Base-by-base conservation (phyloP, 2,888 invertebrate genomes). In the Poecilus cupreus region DNA sequence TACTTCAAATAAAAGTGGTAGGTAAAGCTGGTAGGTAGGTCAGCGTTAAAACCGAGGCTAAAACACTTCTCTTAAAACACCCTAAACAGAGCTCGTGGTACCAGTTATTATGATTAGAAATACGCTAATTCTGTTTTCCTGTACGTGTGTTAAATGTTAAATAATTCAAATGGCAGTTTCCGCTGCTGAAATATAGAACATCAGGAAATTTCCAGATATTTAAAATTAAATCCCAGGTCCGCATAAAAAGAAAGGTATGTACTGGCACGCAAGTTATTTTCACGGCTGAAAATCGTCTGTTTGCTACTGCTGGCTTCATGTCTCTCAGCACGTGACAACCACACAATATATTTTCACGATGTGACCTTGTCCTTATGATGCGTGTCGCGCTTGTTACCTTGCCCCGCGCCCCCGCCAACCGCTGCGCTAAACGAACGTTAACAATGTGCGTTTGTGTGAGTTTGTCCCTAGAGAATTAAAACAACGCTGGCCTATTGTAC, bases 321-420 rank as follows among this genome's bases (percentile, higher is more conserved):
- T 76, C 57, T 37, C 39, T n/a, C 32, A 10, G 46, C 72, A 72
- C 72, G 72, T 72, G 72, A 43, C 70, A 13, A 20, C n/a, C n/a
- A n/a, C 43, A 75, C 13, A 76, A 37, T 32, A 76, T 22, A 76
- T 60, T 39, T 54, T 37, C 76, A 22, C 46, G 2, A n/a, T 20
- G 37, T 76, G 76, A 60, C 76, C 76, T 76, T 76, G 76, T 39
- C 43, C 43, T 39, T 72, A 72, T 46, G 26, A 32, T 46, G 72
- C 22, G 46, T 72, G 72, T 43, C 43, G 32, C 13, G 46, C 46
- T 32, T 32, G 46, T 46, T 46, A 46, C 46, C 46, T 46, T 60
- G 60, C 26, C 26, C 8, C 6, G 5, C 32, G 5, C 26, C 60
- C 13, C 24, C 22, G 60, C 22, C 13, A 20, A 26, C 57, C 4